Conservation (phyloP, 2,113 vertebrate species). For the Lucifuga dentata region DNA sequence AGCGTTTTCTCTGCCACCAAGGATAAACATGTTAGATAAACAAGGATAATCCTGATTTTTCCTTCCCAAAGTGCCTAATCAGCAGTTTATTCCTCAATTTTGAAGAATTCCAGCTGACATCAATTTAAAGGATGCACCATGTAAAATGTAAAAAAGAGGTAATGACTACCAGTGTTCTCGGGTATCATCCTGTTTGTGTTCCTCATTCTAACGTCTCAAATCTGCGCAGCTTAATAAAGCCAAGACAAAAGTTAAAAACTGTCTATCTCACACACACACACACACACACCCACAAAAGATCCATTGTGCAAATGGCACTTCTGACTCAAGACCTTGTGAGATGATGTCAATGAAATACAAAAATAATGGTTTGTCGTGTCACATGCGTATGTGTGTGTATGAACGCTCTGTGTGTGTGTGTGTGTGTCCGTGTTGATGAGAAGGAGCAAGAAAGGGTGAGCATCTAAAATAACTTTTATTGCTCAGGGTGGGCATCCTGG, state of each 20-base stretch:
- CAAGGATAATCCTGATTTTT: too few species aligned
- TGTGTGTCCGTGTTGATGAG: conserved; percentile 1
- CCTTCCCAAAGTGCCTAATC: too few species aligned
- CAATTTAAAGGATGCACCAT: conserved; percentile 9
- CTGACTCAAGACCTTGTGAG: conserved; percentile 72
- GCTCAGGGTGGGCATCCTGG: conserved; percentile 70
- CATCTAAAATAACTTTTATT: conserved; percentile 63
- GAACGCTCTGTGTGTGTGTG: not conserved
- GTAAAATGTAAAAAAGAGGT: conserved; percentile 25
- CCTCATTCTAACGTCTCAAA: too few species aligned
- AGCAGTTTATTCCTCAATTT: too few species aligned
- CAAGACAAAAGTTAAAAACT: conserved; percentile 23
- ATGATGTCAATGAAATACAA: conserved; percentile 63
- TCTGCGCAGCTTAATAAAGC: too few species aligned
- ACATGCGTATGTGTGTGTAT: conserved; percentile 29
- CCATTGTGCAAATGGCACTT: conserved; percentile 66
- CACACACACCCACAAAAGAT: conserved; percentile 50
- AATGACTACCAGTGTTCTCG: not conserved
- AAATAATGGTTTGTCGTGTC: conserved; percentile 44
- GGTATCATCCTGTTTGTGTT: not conserved
- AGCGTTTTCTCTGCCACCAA: conserved; percentile 11
- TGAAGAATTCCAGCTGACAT: conserved; percentile 38
- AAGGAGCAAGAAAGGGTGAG: not conserved
- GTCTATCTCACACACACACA: conserved; percentile 18
- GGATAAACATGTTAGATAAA: conserved; percentile 43